Conservation (phyloP, 2,797 vertebrate genomes). For the Channallabes apus region DNA sequence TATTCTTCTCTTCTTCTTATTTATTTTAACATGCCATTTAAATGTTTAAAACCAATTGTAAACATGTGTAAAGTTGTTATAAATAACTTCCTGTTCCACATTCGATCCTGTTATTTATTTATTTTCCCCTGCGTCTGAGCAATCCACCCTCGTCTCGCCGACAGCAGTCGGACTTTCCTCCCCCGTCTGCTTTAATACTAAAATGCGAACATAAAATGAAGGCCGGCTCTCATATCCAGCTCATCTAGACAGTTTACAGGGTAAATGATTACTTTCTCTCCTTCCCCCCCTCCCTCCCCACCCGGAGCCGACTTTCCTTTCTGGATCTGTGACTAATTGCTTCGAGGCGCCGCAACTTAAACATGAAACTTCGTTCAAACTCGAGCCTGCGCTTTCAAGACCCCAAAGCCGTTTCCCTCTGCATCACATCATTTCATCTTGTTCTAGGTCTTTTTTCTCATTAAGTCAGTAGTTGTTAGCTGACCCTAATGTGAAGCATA, state of each 20-base stretch:
- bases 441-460: not conserved
- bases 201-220: conserved; percentile 54
- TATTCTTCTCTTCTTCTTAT: too few species aligned
- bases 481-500: not conserved
- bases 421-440: conserved; percentile 1
- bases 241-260: conserved; percentile 51
- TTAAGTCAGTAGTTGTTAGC: not conserved
- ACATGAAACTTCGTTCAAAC: not conserved
- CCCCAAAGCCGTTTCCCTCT: not conserved
- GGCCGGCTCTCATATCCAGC: conserved; percentile 52
- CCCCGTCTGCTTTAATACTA: conserved; percentile 51
- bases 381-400: not conserved
- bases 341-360: not conserved
- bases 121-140: conserved; percentile 30
- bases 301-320: conserved; percentile 55
- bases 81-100: not conserved
- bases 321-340: conserved; percentile 58
- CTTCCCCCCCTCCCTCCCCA: not conserved
- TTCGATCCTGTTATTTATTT: not conserved
- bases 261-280: conserved; percentile 53
- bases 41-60: not conserved
- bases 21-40: not conserved
- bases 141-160: not conserved
- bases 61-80: not conserved
- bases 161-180: not conserved